These are phyloP conservation scores for Apamea monoglypha DNA, from an alignment of 2,888 invertebrate genomes.

Conservation along the genomic window DNA sequence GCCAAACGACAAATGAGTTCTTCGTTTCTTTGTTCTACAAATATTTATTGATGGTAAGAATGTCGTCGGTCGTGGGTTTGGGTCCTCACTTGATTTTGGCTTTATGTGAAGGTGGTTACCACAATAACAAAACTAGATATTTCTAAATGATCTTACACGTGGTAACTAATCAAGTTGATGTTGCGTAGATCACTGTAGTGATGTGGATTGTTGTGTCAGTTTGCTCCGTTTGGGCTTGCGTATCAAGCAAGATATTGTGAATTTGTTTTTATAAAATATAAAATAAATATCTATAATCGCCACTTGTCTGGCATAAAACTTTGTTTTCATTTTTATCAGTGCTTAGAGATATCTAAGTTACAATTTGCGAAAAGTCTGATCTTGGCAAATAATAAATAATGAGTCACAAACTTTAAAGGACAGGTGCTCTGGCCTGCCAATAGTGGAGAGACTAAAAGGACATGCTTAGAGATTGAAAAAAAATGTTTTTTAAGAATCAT, in stretches of 20 bases:
- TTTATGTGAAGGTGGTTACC: constrained; percentile 28
- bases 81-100: constrained; percentile 49
- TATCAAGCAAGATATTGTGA: constrained; percentile 34
- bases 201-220: constrained; percentile 40
- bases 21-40: neutral
- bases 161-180: constrained; percentile 27
- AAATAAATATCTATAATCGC: constrained; percentile 41
- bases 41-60: neutral
- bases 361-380: neutral
- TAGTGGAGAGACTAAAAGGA: neutral
- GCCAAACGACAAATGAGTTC: neutral
- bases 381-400: neutral
- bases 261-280: constrained; percentile 38
- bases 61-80: constrained; percentile 3
- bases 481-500: neutral
- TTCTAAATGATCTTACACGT: constrained; percentile 13
- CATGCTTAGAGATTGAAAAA: neutral
- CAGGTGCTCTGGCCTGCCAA: too few species aligned
- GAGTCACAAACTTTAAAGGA: neutral
- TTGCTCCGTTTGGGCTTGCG: constrained; percentile 36
- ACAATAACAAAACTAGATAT: constrained; percentile 17
- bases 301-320: constrained; percentile 36
- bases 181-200: constrained; percentile 50
- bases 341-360: neutral
- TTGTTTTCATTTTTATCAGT: neutral